phyloP scores from a whole-genome alignment of 1,140 invertebrate genomes.

The Meteorus sp. region DNA sequence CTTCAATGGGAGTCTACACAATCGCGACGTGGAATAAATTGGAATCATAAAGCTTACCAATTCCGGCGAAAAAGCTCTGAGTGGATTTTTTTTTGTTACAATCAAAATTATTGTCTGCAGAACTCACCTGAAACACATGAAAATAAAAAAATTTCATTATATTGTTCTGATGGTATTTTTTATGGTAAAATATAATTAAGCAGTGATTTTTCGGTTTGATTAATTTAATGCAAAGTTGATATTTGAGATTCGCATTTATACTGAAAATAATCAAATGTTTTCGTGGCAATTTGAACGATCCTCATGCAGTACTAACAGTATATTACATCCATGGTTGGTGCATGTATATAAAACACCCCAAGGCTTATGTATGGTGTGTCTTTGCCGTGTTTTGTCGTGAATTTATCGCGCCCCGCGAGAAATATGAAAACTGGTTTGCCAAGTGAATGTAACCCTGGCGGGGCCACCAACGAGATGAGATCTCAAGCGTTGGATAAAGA shows the following conservation, averaged over 20 bases:
- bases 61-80: slow-evolving; percentile 9
- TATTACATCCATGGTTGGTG: too few species aligned
- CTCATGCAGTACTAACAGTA: neutral
- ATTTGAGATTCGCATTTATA: neutral
- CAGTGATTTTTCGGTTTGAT: neutral
- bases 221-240: neutral
- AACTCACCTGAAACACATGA: slow-evolving; percentile 49
- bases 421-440: slow-evolving; percentile 45
- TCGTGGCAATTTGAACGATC: slow-evolving; percentile 11
- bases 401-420: slow-evolving; percentile 37
- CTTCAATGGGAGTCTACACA: neutral
- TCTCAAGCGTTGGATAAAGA: slow-evolving; percentile 29
- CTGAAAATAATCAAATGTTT: slow-evolving; percentile 2
- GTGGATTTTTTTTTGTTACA: neutral
- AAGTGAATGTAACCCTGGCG: slow-evolving; percentile 10
- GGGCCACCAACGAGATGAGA: slow-evolving; percentile 34
- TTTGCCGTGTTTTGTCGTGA: slow-evolving; percentile 39
- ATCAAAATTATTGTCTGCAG: neutral
- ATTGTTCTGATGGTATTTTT: slow-evolving; percentile 9
- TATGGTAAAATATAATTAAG: neutral
- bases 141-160: slow-evolving; percentile 24
- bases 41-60: slow-evolving; percentile 16
- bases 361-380: slow-evolving; percentile 31
- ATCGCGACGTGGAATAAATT: slow-evolving; percentile 8
- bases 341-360: neutral